A percentile compares a stretch with the other conserved stretches of the same genome.
Evolutionary conservation across 2,888 invertebrate genomes (phyloP).

Genomic region (Conistra vaccinii): DNA sequence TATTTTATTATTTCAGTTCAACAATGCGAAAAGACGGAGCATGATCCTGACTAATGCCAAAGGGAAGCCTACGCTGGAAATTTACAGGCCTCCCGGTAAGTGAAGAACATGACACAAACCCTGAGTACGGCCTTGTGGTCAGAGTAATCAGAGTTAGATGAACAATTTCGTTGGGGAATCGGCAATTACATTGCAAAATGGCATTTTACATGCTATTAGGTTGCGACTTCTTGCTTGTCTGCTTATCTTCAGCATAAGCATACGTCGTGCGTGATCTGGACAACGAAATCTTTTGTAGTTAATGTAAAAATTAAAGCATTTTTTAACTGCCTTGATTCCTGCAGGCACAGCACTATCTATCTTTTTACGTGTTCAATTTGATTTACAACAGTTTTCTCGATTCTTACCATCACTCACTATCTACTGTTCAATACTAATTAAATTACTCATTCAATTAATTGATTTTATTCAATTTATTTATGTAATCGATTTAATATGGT

Average conservation of each 20-base stretch:
- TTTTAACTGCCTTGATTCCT: not conserved
- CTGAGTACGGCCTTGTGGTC: not conserved
- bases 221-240: slow-evolving; percentile 2
- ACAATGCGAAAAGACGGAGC: slow-evolving; percentile 93
- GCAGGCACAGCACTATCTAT: not conserved
- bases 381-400: slow-evolving; percentile 1
- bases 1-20: slow-evolving; percentile 82
- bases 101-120: slow-evolving; percentile 52
- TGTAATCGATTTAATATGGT: slow-evolving; percentile 41
- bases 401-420: not conserved
- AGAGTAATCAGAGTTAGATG: not conserved
- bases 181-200: not conserved
- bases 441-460: not conserved
- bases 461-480: slow-evolving; percentile 15
- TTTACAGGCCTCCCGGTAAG: slow-evolving; percentile 97
- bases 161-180: slow-evolving; percentile 6
- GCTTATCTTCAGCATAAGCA: not conserved
- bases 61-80: slow-evolving; percentile 96
- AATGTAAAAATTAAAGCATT: not conserved
- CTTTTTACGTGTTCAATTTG: not conserved
- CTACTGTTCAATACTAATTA: slow-evolving; percentile 5
- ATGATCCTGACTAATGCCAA: slow-evolving; percentile 93
- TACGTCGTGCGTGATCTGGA: not conserved
- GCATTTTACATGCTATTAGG: not conserved
- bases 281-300: not conserved